phyloP scores from a whole-genome alignment of 2,888 invertebrate species.

The Beris morrisii region DNA sequence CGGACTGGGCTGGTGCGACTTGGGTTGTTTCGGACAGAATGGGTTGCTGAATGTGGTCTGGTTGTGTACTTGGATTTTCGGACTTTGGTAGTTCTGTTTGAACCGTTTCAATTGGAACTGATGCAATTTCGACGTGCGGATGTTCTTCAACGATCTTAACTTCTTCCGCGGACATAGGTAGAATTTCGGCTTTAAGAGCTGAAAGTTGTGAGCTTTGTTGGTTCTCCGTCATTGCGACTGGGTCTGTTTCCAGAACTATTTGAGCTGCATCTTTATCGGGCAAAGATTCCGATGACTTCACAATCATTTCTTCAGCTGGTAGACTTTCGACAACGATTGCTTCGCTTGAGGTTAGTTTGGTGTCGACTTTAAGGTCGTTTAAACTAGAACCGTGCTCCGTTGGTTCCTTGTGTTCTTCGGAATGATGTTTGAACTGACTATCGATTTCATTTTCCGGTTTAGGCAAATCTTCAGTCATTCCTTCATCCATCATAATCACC shows the following conservation, averaged over 20 bases:
- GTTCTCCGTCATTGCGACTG: slow-evolving; percentile 23
- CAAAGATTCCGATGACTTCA: not conserved
- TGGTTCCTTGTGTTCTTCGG: not conserved
- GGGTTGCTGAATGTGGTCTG: not conserved
- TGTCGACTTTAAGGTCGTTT: not conserved
- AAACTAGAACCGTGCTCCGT: not conserved
- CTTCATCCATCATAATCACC: slow-evolving; percentile 12
- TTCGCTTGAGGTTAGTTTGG: slow-evolving; percentile 6
- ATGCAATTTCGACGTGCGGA: slow-evolving; percentile 2
- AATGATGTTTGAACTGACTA: not conserved
- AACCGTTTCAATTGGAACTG: not conserved
- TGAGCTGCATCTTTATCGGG: slow-evolving; percentile 17
- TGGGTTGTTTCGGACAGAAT: not conserved
- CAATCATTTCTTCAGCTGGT: slow-evolving; percentile 3
- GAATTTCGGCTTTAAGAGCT: slow-evolving; percentile 13
- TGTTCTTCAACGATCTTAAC: slow-evolving; percentile 18
- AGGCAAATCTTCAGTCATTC: not conserved
- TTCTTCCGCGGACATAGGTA: slow-evolving; percentile 8
- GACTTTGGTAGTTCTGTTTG: not conserved
- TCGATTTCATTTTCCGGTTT: not conserved
- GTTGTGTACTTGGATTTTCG: not conserved
- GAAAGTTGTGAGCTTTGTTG: not conserved
- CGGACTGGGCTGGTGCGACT: not conserved
- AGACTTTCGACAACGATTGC: slow-evolving; percentile 11
- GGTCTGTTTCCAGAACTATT: slow-evolving; percentile 20